Evolutionary conservation across 2,113 vertebrate genomes (phyloP).

Genomic region (Rissa tridactyla): DNA sequence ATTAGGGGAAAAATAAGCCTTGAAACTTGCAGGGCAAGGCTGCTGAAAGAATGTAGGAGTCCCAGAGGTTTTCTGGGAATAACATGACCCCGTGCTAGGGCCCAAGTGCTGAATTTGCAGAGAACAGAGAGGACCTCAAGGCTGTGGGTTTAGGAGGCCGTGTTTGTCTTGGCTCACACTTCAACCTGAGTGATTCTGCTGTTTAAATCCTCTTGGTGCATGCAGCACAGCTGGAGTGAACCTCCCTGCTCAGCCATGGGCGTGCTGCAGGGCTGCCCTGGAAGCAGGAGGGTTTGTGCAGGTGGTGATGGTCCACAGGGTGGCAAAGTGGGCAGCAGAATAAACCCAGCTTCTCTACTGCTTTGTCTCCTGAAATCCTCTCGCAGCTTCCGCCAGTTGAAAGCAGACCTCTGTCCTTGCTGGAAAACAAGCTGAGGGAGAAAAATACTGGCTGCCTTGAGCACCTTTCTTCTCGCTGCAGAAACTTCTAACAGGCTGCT

Average conservation of each 20-base stretch:
- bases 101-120: neutral
- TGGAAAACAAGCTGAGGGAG: neutral
- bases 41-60: neutral
- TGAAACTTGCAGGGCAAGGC: neutral
- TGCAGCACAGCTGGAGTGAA: neutral
- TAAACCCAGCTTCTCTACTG: neutral
- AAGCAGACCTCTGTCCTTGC: neutral
- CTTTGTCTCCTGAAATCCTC: neutral
- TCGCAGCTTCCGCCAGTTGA: neutral
- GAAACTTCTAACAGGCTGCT: neutral
- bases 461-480: neutral
- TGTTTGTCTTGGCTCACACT: neutral
- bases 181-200: neutral
- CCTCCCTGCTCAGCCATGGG: fast-evolving
- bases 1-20: neutral
- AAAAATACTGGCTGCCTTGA: neutral
- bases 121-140: neutral
- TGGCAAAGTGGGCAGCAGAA: neutral
- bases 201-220: neutral
- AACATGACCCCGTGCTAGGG: neutral
- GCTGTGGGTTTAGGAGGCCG: neutral
- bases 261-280: neutral
- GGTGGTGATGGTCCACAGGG: neutral
- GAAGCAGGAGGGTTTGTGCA: neutral
- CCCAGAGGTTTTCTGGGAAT: neutral